Evolutionary conservation across 1,140 invertebrate species (phyloP), one percentile per base, ranked within the genome.

Genomic region (Bombyx mori): DNA sequence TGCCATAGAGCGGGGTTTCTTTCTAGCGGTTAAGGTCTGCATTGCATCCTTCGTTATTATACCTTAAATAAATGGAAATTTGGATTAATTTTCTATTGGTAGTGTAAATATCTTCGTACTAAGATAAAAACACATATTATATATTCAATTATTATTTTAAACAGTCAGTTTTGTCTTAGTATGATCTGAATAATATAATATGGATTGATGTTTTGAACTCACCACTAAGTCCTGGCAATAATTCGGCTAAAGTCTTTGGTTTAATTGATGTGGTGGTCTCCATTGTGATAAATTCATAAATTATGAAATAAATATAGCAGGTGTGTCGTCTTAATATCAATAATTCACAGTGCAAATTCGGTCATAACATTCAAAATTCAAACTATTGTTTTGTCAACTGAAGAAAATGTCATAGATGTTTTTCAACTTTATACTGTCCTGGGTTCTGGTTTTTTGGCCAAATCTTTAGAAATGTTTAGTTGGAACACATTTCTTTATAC

Each of bases 211-310:
- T 49, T 49, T 26, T 26, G 50, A 43, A 58, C 63, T 52, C 64
- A 82, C 77, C 70, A 49, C 63, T 66, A 10, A 81, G 59, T 42
- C 57, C 69, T 44, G 78, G 78, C 42, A 84, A 50, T 45, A 84
- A 60, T 60, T 84, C 79, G 9, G 72, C 65, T 57, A 84, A 62
- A 2, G 75, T 68, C 58, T 69, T 82, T 4, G 79, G 71, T 60
- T 70, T 69, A 44, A 60, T 69, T 12, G 57, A 65, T 57, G 57
- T 69, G 8, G 54, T 63, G 46, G 67, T 58, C 65, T 75, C 76
- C 75, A 78, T 77, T 56, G 57, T 63, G 10, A 44, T 6, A 5
- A 35, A 35, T 35, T 35, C 26, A 35, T 35, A 2, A 35, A 35
- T 35, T 35, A 35, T 35, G 4, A 35, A 35, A 35, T 35, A 35